These are phyloP conservation scores for Nomada goodeniana DNA, from an alignment of 2,888 invertebrate species.

Conservation along the genomic window DNA sequence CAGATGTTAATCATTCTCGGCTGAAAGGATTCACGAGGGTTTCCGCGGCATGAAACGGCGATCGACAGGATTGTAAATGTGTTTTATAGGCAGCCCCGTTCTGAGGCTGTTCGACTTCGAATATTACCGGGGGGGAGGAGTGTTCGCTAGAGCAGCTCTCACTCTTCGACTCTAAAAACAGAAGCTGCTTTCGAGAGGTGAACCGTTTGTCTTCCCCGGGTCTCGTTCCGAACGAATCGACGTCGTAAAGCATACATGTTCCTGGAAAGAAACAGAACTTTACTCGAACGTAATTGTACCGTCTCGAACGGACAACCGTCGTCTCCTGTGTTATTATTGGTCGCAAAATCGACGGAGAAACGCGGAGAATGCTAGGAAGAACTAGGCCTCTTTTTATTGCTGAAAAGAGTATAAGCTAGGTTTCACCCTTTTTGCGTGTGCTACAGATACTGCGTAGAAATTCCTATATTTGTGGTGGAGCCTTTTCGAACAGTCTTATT, in stretches of 20 bases:
- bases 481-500: too few relatives aligned
- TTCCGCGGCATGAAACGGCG: conserved; percentile 23
- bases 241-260: conserved; percentile 5
- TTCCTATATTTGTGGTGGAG: too few relatives aligned
- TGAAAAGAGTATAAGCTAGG: neutral
- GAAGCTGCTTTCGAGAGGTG: conserved; percentile 1
- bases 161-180: conserved; percentile 15
- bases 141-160: conserved; percentile 1
- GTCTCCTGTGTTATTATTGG: neutral
- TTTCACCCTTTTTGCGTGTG: neutral
- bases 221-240: neutral
- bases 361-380: neutral
- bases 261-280: neutral
- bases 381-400: neutral
- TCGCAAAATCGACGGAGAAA: neutral
- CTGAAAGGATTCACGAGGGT: neutral
- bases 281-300: conserved; percentile 8
- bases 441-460: neutral
- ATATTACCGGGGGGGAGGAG: conserved; percentile 6
- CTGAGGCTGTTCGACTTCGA: neutral
- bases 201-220: conserved; percentile 8
- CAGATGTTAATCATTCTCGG: conserved; percentile 17
- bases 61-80: conserved; percentile 55
- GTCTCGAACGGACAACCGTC: neutral
- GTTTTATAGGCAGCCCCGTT: conserved; percentile 43